These are phyloP conservation scores for Notiomystis cincta DNA, from an alignment of 2,113 vertebrate genomes.

Conservation along the genomic window DNA sequence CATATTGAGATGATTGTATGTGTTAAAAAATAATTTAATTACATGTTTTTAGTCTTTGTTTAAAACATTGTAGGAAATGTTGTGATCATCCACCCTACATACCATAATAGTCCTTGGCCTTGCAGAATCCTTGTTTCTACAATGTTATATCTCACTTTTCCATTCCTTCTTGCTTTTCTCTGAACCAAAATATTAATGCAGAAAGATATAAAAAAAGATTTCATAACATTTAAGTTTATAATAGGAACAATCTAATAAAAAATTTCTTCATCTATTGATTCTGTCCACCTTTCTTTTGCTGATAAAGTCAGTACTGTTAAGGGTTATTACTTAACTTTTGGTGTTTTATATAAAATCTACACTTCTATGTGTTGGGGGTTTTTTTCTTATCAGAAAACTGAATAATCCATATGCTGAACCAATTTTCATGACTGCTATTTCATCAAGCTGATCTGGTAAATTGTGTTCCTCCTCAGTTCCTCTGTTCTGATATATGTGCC, in stretches of 20 bases:
- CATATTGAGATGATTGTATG: background rate
- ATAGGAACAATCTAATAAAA: background rate
- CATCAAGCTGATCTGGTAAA: background rate
- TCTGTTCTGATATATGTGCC: background rate
- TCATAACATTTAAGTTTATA: background rate
- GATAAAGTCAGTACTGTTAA: background rate
- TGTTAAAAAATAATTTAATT: background rate
- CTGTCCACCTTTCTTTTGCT: background rate
- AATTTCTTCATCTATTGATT: background rate
- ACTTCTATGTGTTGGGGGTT: fast-evolving
- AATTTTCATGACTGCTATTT: background rate
- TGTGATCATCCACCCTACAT: background rate
- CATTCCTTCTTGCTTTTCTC: background rate
- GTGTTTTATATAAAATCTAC: background rate
- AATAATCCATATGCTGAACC: background rate
- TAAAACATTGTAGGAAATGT: background rate
- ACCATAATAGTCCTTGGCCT: background rate
- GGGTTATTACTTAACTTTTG: background rate
- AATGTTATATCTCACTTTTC: background rate
- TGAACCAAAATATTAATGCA: background rate
- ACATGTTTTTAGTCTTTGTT: background rate
- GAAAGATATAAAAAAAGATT: background rate
- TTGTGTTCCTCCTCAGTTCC: background rate
- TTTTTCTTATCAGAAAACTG: background rate
- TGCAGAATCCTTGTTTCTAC: background rate